phyloP scores from a whole-genome alignment of 2,113 vertebrate genomes.

The Podarcis raffonei region DNA sequence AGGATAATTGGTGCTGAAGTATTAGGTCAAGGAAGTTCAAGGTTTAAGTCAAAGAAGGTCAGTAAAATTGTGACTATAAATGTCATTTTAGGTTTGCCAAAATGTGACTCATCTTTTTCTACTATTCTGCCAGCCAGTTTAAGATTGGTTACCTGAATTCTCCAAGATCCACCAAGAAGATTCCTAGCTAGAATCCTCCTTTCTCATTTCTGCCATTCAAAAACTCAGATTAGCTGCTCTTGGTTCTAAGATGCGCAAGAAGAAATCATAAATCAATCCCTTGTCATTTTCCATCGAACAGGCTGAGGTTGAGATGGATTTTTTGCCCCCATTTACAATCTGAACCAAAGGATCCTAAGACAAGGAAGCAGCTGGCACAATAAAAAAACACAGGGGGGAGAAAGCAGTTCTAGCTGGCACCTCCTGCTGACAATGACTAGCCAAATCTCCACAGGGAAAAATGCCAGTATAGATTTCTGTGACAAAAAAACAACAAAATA shows the following conservation, averaged over 20 bases:
- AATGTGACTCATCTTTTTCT: conserved; percentile 9
- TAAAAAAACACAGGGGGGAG: conserved; percentile 73
- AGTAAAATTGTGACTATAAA: not conserved
- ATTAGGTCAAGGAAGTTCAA: not conserved
- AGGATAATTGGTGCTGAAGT: not conserved
- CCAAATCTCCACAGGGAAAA: conserved; percentile 81
- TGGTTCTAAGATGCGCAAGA: conserved; percentile 63
- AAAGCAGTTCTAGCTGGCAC: conserved; percentile 80
- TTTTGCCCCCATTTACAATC: conserved; percentile 83
- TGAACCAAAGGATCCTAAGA: conserved; percentile 81
- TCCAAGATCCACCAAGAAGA: not conserved
- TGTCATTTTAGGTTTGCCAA: conserved; percentile 13
- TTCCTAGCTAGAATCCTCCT: not conserved
- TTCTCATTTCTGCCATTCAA: conserved; percentile 53
- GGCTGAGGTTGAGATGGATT: conserved; percentile 78
- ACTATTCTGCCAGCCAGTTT: not conserved
- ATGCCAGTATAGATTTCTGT: conserved; percentile 82
- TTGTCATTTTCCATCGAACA: conserved; percentile 78
- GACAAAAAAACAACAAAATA: conserved; percentile 81
- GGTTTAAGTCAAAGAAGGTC: not conserved
- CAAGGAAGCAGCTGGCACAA: conserved; percentile 85
- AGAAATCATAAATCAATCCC: conserved; percentile 71
- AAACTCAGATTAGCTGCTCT: conserved; percentile 62
- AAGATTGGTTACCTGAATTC: conserved; percentile 21
- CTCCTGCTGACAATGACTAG: conserved; percentile 79